phyloP scores from a whole-genome alignment of 2,888 invertebrate genomes.

The Apodemia duryi region DNA sequence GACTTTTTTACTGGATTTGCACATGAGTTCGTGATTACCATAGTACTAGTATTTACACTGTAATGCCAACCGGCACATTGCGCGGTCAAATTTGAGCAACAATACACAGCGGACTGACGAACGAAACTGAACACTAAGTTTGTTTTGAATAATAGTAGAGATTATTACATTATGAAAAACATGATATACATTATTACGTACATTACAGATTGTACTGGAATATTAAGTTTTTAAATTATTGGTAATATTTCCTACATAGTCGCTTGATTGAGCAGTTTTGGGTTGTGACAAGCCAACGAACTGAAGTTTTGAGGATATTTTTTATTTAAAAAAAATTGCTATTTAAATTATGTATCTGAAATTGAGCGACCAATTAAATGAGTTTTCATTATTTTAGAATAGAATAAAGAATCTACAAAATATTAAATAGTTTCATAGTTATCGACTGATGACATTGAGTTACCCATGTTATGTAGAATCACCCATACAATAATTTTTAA shows the following conservation, averaged over 20 bases:
- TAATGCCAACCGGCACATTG: neutral
- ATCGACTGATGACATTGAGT: neutral
- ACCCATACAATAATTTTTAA: neutral
- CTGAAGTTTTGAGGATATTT: neutral
- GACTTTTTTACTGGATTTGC: slow-evolving; percentile 19
- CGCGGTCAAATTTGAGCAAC: neutral
- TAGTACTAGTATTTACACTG: slow-evolving; percentile 6
- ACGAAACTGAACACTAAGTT: too few species aligned
- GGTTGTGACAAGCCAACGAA: too few species aligned
- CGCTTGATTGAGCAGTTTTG: too few species aligned
- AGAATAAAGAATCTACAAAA: neutral
- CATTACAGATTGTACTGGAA: too few species aligned
- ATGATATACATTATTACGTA: too few species aligned
- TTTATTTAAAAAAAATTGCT: neutral
- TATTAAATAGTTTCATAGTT: neutral
- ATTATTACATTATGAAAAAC: too few species aligned
- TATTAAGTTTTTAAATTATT: too few species aligned
- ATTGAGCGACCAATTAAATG: neutral
- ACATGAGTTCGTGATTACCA: slow-evolving; percentile 9
- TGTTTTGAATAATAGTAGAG: too few species aligned
- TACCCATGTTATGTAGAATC: neutral
- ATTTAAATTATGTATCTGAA: neutral
- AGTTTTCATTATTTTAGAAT: neutral
- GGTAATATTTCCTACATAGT: too few species aligned
- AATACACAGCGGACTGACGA: too few species aligned